phyloP scores from a whole-genome alignment of 2,797 vertebrate species.

The Characodon lateralis region DNA sequence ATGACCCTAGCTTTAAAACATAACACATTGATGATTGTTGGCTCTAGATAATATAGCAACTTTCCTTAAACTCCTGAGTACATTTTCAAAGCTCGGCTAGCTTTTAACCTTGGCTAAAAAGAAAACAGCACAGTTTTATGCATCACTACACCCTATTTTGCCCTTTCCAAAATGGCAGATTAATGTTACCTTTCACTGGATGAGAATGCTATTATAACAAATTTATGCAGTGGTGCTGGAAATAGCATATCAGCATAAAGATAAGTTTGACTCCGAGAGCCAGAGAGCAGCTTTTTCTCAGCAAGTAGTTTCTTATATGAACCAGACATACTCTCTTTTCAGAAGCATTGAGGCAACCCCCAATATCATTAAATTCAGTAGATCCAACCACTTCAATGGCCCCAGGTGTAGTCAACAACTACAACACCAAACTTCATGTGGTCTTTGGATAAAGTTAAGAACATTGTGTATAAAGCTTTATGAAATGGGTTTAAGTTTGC shows the following conservation, averaged over 20 bases:
- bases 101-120: not conserved
- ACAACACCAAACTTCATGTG: no score
- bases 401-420: no score
- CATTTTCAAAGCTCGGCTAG: slow-evolving; percentile 2
- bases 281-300: slow-evolving; percentile 20
- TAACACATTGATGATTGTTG: not conserved
- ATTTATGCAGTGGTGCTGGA: slow-evolving; percentile 38
- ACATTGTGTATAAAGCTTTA: no score
- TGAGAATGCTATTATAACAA: slow-evolving; percentile 37
- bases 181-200: slow-evolving; percentile 3
- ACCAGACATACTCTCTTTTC: not conserved
- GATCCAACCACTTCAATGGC: no score
- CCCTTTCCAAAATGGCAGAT: slow-evolving; percentile 31
- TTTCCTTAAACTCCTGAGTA: not conserved
- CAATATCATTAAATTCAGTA: not conserved
- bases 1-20: not conserved
- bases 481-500: no score
- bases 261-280: slow-evolving; percentile 26
- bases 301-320: slow-evolving; percentile 24
- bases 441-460: no score
- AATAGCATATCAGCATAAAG: slow-evolving; percentile 39
- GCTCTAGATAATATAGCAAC: not conserved
- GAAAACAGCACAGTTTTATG: not conserved
- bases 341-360: not conserved
- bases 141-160: slow-evolving; percentile 27